Evolutionary conservation across 2,888 invertebrate species (phyloP), one percentile per base, ranked within the genome.

Genomic region (Catonia carolina): DNA sequence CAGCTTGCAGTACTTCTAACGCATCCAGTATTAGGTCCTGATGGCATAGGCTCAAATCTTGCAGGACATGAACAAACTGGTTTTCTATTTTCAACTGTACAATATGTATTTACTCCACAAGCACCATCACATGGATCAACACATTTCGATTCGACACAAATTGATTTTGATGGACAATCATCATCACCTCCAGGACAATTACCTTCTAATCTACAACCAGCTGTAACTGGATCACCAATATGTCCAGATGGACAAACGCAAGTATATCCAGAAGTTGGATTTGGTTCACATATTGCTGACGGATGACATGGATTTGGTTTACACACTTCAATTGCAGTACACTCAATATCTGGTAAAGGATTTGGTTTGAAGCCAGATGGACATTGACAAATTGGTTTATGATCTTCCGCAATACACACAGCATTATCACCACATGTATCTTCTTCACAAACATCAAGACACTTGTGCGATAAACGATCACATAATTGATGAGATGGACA

Each of bases 391-490:
- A 79, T 80, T 7, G 85, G 80, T 68, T 83, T 84, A 69, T 93
- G 90, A 67, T 88, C 85, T 72, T 91, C 89, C 4, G 88, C 84
- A 64, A 92, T 82, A 70, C 94, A 94, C 14, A 93, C 87, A 7
- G 93, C 89, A 71, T 92, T 90, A 15, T 80, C 81, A 0, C 93
- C 92, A 67, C 93, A 94, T 2, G 87, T 83, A 64, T 86, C 84
- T 69, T 86, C 85, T 61, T 83, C 81, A 68, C 92, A 93, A 6
- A 85, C 88, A 69, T 87, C 84, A 66, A 82, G 80, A 67, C 93
- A 94, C 18, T 84, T 85, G 69, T 91, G 86, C 1, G 86, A 85
- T 69, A 90, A 74, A 53, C 92, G 78, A 69, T 93, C 86, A 70
- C 93, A 93, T 53, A 89, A 74, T 70, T 92, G 86, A 56, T 83